phyloP scores from a whole-genome alignment of 2,888 invertebrate genomes.

The Altica lythri region DNA sequence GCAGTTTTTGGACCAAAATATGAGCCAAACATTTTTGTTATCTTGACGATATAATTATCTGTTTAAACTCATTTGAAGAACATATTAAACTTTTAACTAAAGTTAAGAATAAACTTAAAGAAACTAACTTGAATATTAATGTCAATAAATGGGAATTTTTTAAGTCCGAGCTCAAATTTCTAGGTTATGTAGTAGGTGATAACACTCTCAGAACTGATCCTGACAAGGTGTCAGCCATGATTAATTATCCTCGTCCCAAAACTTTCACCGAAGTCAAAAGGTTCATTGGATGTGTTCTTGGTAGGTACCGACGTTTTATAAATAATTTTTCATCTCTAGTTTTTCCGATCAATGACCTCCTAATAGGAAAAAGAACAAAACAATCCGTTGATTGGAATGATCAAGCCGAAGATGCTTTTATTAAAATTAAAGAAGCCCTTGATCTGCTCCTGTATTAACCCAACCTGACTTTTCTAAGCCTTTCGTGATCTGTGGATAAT shows the following conservation, averaged over 20 bases:
- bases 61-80: too few relatives aligned
- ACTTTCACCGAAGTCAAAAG: slow-evolving; percentile 42
- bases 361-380: slow-evolving; percentile 35
- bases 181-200: slow-evolving; percentile 47
- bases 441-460: neutral
- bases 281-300: slow-evolving; percentile 43
- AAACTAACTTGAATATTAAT: slow-evolving; percentile 44
- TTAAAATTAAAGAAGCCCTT: neutral
- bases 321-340: slow-evolving; percentile 37
- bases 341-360: slow-evolving; percentile 38
- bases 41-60: too few relatives aligned
- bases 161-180: slow-evolving; percentile 36
- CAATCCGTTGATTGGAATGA: slow-evolving; percentile 35
- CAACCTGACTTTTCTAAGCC: neutral
- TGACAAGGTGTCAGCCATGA: slow-evolving; percentile 15
- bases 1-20: too few relatives aligned
- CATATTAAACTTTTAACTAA: too few relatives aligned
- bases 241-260: slow-evolving; percentile 36
- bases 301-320: slow-evolving; percentile 37
- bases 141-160: slow-evolving; percentile 39
- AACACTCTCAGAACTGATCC: slow-evolving; percentile 32
- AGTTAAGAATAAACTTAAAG: too few relatives aligned
- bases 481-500: too few relatives aligned
- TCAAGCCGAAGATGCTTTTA: neutral
- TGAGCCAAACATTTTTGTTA: too few relatives aligned